Conservation (phyloP, 2,797 vertebrate species). For the Sebastes nivosus region DNA sequence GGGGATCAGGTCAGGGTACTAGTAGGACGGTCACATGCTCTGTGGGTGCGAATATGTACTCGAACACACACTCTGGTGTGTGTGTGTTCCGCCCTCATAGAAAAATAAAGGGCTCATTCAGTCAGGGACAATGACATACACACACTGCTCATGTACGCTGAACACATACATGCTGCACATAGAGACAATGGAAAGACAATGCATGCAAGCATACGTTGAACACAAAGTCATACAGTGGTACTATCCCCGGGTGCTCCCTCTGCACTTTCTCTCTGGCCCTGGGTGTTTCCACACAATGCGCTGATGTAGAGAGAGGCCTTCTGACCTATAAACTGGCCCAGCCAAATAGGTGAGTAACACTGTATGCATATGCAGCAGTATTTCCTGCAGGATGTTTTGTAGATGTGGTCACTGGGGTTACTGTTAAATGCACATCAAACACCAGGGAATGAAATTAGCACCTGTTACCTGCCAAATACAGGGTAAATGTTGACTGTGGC, state of each 20-base stretch:
- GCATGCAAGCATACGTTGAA: slow-evolving; percentile 23
- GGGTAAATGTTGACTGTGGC: too few relatives aligned
- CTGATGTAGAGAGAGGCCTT: slow-evolving; percentile 46
- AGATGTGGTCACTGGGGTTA: slow-evolving; percentile 31
- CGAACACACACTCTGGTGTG: slow-evolving; percentile 40
- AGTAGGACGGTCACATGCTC: slow-evolving; percentile 62
- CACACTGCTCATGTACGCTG: slow-evolving; percentile 50
- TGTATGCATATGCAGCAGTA: slow-evolving; percentile 35
- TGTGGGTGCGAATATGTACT: slow-evolving; percentile 55
- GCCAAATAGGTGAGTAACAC: slow-evolving; percentile 44
- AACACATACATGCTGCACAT: slow-evolving; percentile 61
- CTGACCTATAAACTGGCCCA: slow-evolving; percentile 55
- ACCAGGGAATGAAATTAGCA: too few relatives aligned
- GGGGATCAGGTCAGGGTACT: slow-evolving; percentile 49
- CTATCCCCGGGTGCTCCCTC: slow-evolving; percentile 56
- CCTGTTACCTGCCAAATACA: too few relatives aligned
- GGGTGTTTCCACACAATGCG: slow-evolving; percentile 58
- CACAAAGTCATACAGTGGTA: slow-evolving; percentile 52
- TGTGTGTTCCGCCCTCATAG: slow-evolving; percentile 36
- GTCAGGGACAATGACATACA: slow-evolving; percentile 67
- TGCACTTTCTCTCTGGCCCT: slow-evolving; percentile 50
- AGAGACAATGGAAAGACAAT: slow-evolving; percentile 64
- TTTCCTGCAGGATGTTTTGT: slow-evolving; percentile 40
- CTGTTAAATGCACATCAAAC: background rate
- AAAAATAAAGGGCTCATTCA: slow-evolving; percentile 78